Evolutionary conservation across 2,797 vertebrate species (phyloP), one percentile per base, ranked within the genome.

Genomic region (Anguilla anguilla): DNA sequence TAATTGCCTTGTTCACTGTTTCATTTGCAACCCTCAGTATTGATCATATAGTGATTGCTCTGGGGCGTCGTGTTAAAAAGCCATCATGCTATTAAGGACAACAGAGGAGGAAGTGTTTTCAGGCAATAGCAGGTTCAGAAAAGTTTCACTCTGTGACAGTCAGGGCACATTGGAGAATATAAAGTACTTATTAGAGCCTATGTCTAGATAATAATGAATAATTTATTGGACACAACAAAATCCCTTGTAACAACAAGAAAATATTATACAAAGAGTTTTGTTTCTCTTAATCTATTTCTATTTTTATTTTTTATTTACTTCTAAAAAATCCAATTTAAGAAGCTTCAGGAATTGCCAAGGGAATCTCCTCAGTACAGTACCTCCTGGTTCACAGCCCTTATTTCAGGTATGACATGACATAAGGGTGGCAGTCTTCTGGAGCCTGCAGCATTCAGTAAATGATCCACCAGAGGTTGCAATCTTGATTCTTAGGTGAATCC

Each of bases 11-110:
- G 87, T 79, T 53, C 13, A 64, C 17, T 28, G 35, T 85, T 82
- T 74, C 57, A 55, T 61, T 85, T 86, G 84, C 72, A 59, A 31
- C 74, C 59, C 46, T 61, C 74, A 46, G 28, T 55, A 85, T 61
- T 88, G 87, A 88, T 85, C 84, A 46, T 31, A 31, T 25, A 35
- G 72, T 25, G 57, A 82, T 61, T 7, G 53, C 87, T 84, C 15
- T 4, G 39, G 19, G 86, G 69, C 59, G 53, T 35, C 69, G 2
- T 43, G 53, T 88, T 85, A 81, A 88, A 69, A 84, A 72, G 82
- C 69, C 85, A 35, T 67, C 46, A 53, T 15, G 61, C 43, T 86
- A 72, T 85, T 43, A 83, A 28, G 49, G 83, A 46, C 22, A 82
- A 39, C 85, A 72, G 67, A 55, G 39, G 72, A 82, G 19, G 51